Evolutionary conservation across 2,797 vertebrate species (phyloP), one percentile per base, ranked within the genome.

Genomic region (Gallirallus australis): DNA sequence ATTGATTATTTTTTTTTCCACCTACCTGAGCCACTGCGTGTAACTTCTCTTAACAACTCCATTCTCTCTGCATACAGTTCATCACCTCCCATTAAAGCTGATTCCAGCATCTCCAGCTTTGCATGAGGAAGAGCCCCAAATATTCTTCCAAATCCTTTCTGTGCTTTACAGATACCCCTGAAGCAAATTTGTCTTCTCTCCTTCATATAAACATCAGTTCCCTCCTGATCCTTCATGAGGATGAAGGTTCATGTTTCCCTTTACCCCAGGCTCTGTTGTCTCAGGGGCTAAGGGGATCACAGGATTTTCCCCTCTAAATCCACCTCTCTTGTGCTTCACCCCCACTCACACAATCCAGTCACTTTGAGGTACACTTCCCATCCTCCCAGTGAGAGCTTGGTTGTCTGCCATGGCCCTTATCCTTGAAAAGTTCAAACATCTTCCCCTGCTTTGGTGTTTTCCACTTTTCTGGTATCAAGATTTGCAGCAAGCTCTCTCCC

Each of bases 1-100:
- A 82, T 57, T 64, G 79, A 79, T 90, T 93, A 77, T 86, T 87
- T 6, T 20, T 20, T 72, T 76, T 85, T 85, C 42, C n/a, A 50
- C 40, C 56, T 83, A 16, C 53, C 8, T 59, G 39, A 70, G 27
- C 21, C 20, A 30, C 11, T 57, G 52, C 3, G 0, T 45, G 9
- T 25, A 72, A 80, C 35, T 35, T 42, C 18, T 68, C 72, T 47
- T 47, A 82, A 84, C 59, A 59, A 73, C 35, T 9, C 37, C 71
- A 13, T 39, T 81, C 18, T 63, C 25, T 88, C 37, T 71, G 50
- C 40, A 75, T 56, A 33, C 35, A 83, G 61, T 69, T 92, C 25
- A 37, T 63, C 25, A 45, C 21, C 31, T 86, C 48, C 60, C 13
- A 37, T 73, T 83, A 91, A 89, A 78, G 11, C 20, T 25, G 80